These are phyloP conservation scores for Brachionus sp. DNA, from an alignment of 1,140 invertebrate genomes.

Conservation along the genomic window DNA sequence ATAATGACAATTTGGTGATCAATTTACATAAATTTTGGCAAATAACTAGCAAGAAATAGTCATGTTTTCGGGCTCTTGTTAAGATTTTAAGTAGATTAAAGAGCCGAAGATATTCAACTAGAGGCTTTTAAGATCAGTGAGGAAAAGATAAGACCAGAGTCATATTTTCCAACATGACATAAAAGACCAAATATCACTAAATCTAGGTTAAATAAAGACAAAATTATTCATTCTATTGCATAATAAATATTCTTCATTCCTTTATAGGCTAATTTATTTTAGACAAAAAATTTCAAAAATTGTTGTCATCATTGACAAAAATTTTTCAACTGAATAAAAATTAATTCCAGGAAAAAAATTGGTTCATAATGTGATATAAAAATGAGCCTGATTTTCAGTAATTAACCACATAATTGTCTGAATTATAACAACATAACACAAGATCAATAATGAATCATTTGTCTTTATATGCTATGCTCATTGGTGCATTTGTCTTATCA, in stretches of 20 bases:
- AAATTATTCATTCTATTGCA: background rate
- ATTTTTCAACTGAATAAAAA: background rate
- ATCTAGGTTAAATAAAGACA: background rate
- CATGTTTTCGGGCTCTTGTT: background rate
- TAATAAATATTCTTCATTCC: background rate
- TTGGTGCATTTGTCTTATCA: background rate
- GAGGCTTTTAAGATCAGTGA: background rate
- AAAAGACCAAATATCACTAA: background rate
- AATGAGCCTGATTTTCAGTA: background rate
- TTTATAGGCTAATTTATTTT: background rate
- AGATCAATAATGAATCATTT: background rate
- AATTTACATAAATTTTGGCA: background rate
- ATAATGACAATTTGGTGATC: constrained; percentile 8
- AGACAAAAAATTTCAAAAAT: background rate
- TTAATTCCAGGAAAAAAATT: background rate
- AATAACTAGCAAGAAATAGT: background rate
- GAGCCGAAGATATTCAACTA: background rate
- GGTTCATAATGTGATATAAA: background rate
- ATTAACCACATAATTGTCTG: background rate
- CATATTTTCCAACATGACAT: background rate
- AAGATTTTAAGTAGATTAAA: background rate
- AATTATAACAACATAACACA: background rate
- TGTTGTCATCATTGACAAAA: background rate
- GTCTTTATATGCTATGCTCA: background rate
- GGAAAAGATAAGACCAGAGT: background rate